Evolutionary conservation across 2,797 vertebrate species (phyloP), one percentile per base, ranked within the genome.

Genomic region (Zenarchopterus dispar): DNA sequence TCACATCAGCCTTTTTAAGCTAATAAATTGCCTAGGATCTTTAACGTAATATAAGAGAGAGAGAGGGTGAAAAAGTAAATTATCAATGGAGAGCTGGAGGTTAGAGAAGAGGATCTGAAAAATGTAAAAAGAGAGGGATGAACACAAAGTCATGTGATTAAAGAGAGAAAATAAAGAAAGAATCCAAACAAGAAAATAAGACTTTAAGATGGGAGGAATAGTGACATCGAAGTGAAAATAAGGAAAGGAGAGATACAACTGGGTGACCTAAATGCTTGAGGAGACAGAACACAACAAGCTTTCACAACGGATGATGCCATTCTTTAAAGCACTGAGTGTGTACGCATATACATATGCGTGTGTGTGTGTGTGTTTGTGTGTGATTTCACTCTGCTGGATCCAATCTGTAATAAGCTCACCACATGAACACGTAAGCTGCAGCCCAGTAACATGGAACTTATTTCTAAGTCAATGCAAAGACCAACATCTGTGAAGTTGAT

Each of bases 221-320:
- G 44, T 28, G 24, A 60, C 36, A 46, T 1, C 2, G 2, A 50
- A 54, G 43, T 47, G 15, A 56, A 9, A 33, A 65, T 6, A 39
- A 47, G 2, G 26, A 46, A 53, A 31, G 41, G 52, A 68, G 28
- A 26, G 51, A 62, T 51, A 53, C 62, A 78, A 63, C 70, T 74
- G 73, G 44, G 62, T 81, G 85, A 89, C 77, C 84, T 78, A 87
- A 43, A 86, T 86, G 76, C 78, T 50, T 56, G 77, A 85, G 44
- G 59, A 22, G 42, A 66, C 28, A 69, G 58, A 77, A 62, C 50
- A 73, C 61, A 84, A 68, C 73, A 73, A 75, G 75, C 68, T 70
- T 78, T 80, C 80, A 81, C 75, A 73, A 64, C 22, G 24, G 51
- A 81, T 78, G 76, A 82, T 24, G 55, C 74, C 46, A 65, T 70